Conservation (phyloP, 2,797 vertebrate species). For the Gallinago solitaria region DNA sequence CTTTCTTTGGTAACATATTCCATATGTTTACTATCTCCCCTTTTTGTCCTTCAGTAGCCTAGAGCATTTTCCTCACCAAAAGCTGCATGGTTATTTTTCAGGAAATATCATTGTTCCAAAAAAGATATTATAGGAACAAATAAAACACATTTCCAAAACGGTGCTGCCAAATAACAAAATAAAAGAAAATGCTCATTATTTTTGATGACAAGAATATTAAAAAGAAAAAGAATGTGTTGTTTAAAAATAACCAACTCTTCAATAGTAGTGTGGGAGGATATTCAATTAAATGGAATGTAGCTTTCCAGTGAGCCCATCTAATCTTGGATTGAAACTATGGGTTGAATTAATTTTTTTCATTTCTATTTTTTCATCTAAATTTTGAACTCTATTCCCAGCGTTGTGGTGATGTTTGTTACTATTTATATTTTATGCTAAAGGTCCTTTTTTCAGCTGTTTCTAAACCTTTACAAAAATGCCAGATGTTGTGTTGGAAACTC, state of each 20-base stretch:
- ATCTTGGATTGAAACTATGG: not conserved
- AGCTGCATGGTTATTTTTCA: constrained; percentile 12
- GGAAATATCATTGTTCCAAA: constrained; percentile 32
- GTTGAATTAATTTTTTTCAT: not conserved
- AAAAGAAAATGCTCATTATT: constrained; percentile 29
- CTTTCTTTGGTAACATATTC: constrained; percentile 53
- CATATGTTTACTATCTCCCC: constrained; percentile 47
- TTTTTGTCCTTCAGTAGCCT: not conserved
- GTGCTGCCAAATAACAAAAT: constrained; percentile 5
- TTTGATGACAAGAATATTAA: constrained; percentile 21
- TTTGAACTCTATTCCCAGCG: not conserved
- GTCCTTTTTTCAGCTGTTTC: constrained; percentile 45
- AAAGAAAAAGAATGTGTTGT: not conserved
- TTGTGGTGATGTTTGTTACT: constrained; percentile 6
- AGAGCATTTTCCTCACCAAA: not conserved
- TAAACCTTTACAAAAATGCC: constrained; percentile 57
- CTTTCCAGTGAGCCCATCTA: not conserved
- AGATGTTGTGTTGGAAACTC: constrained; percentile 52
- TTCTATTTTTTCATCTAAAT: not conserved
- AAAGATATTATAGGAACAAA: constrained; percentile 5
- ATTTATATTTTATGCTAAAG: constrained; percentile 33
- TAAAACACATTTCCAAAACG: constrained; percentile 23
- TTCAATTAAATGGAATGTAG: not conserved
- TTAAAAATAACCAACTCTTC: constrained; percentile 29
- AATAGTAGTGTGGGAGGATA: not conserved